Evolutionary conservation across 2,113 vertebrate species (phyloP).

Genomic region (Aspidoscelis tigris): DNA sequence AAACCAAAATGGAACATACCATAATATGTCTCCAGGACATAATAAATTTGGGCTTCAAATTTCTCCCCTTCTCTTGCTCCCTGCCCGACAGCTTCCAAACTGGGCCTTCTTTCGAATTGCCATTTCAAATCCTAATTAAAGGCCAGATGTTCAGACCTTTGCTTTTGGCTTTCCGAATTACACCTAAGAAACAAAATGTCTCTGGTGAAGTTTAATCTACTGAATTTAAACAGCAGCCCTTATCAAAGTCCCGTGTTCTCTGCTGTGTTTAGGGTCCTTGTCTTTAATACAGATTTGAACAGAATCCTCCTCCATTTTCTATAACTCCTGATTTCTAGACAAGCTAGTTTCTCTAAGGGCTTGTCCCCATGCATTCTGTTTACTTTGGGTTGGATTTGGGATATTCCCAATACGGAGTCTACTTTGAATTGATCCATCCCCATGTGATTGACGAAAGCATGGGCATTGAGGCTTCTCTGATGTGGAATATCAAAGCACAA

Average conservation of each 20-base stretch:
- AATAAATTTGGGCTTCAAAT: constrained; percentile 48
- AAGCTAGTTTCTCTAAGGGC: neutral
- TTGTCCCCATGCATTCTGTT: too few species aligned
- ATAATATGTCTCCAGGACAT: constrained; percentile 76
- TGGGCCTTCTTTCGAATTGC: constrained; percentile 28
- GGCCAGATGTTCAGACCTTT: neutral
- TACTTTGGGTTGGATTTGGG: too few species aligned
- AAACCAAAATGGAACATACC: constrained; percentile 72
- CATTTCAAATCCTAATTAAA: constrained; percentile 12
- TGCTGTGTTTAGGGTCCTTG: neutral
- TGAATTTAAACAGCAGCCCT: neutral
- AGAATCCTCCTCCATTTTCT: too few species aligned
- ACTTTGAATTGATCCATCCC: too few species aligned
- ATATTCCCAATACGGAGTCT: too few species aligned
- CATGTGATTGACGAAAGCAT: too few species aligned
- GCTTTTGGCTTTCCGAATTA: constrained; percentile 18
- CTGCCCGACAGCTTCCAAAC: constrained; percentile 54
- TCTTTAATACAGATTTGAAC: too few species aligned
- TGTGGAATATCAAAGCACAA: too few species aligned
- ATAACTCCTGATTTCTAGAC: neutral
- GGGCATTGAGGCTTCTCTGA: too few species aligned
- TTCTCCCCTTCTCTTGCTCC: neutral
- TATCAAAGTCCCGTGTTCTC: neutral
- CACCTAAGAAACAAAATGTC: neutral
- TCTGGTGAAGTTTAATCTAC: constrained; percentile 1